phyloP scores from a whole-genome alignment of 1,140 invertebrate genomes.

The Drosophila bipectinata region DNA sequence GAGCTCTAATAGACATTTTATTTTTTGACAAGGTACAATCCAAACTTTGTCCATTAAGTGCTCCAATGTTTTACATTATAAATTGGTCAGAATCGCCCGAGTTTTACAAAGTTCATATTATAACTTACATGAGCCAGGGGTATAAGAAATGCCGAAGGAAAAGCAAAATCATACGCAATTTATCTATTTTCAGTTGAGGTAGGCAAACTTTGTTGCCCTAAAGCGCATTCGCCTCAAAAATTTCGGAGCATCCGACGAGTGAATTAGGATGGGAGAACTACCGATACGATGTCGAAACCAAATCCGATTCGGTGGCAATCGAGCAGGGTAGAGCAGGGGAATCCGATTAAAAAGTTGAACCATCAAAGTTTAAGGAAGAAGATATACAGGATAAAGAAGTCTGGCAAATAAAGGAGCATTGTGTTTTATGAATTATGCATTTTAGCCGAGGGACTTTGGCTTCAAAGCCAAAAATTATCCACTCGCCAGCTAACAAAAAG shows the following conservation, averaged over 20 bases:
- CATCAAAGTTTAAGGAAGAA: conserved; percentile 62
- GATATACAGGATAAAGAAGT: conserved; percentile 10
- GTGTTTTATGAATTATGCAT: conserved; percentile 74
- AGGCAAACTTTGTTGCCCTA: conserved; percentile 43
- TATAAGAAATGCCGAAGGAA: conserved; percentile 26
- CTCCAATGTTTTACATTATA: conserved; percentile 27
- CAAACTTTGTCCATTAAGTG: conserved; percentile 33
- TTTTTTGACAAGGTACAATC: not conserved
- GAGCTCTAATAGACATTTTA: not conserved
- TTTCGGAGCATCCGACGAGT: conserved; percentile 5
- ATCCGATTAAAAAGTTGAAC: conserved; percentile 75
- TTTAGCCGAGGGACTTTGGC: conserved; percentile 58
- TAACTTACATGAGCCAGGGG: conserved; percentile 10
- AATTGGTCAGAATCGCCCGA: conserved; percentile 4
- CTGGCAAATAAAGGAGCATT: conserved; percentile 1
- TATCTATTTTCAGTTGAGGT: conserved; percentile 39
- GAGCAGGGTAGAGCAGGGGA: conserved; percentile 42
- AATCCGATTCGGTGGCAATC: conserved; percentile 47
- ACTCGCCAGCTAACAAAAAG: conserved; percentile 41
- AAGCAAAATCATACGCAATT: conserved; percentile 40
- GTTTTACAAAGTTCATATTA: conserved; percentile 21
- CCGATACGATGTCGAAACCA: conserved; percentile 22
- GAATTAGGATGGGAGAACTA: conserved; percentile 20
- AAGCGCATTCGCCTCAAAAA: conserved; percentile 35
- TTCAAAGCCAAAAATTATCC: conserved; percentile 74